Percentiles rank a stretch among this genome's conserved stretches.
Evolutionary conservation across 1,140 invertebrate genomes (phyloP).

Genomic region (Aphis gossypii): DNA sequence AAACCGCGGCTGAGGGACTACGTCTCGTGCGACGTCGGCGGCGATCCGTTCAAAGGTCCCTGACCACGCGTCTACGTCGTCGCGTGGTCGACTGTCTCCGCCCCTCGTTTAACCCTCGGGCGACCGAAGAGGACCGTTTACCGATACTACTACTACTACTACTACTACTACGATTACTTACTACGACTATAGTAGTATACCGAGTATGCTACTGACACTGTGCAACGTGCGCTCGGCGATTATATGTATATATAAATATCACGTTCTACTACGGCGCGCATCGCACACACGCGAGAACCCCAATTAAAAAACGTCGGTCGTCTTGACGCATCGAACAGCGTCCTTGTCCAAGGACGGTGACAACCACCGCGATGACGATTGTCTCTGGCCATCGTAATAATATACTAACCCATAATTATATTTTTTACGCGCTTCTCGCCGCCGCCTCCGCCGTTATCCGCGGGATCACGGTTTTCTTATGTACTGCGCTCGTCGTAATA

Average conservation of each 20-base stretch:
- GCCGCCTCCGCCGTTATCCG: not conserved
- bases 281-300: not conserved
- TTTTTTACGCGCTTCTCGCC: not conserved
- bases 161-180: conserved; percentile 17
- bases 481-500: not conserved
- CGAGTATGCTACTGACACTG: no score
- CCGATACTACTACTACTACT: not conserved
- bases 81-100: conserved; percentile 53
- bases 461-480: not conserved
- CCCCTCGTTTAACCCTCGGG: conserved; percentile 57
- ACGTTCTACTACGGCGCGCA: not conserved
- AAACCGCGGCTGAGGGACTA: not conserved
- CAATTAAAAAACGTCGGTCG: conserved; percentile 14
- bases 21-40: conserved; percentile 9
- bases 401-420: not conserved
- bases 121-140: not conserved
- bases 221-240: not conserved
- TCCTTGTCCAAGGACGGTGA: conserved; percentile 32
- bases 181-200: not conserved
- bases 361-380: not conserved
- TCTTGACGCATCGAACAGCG: not conserved
- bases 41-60: conserved; percentile 52
- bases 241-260: not conserved
- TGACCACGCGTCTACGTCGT: conserved; percentile 52
- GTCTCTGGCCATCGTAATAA: not conserved